Evolutionary conservation across 2,797 vertebrate species (phyloP).

Genomic region (Sandelia bainsii): DNA sequence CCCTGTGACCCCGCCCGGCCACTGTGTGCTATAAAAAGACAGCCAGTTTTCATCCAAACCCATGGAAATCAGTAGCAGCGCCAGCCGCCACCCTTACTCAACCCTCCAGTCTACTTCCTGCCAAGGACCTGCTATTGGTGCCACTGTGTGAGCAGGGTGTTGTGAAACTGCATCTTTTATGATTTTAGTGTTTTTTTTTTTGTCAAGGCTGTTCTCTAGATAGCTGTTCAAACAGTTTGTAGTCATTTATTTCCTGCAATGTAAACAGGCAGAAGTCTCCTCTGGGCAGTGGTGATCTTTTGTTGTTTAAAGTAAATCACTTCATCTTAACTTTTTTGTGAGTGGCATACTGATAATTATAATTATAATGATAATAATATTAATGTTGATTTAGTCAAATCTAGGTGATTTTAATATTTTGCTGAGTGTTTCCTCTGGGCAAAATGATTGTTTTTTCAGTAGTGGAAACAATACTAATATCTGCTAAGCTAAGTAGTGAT

Average conservation of each 20-base stretch:
- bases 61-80: conserved; percentile 74
- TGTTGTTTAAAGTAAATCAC: conserved; percentile 1
- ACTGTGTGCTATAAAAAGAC: conserved; percentile 79
- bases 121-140: conserved; percentile 58
- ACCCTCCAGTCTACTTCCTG: conserved; percentile 69
- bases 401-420: too few relatives aligned
- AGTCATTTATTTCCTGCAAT: conserved; percentile 18
- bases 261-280: conserved; percentile 28
- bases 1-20: conserved; percentile 78
- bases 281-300: background rate
- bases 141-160: conserved; percentile 54
- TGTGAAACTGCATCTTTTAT: conserved; percentile 62
- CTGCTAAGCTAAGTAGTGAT: too few relatives aligned
- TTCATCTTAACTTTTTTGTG: too few relatives aligned
- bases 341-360: too few relatives aligned
- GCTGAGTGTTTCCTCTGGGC: too few relatives aligned
- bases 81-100: conserved; percentile 73
- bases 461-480: too few relatives aligned
- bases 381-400: too few relatives aligned
- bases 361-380: too few relatives aligned
- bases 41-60: conserved; percentile 75
- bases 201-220: conserved; percentile 40
- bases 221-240: conserved; percentile 53
- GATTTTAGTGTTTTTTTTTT: conserved; percentile 55
- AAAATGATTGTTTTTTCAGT: too few relatives aligned